phyloP scores from a whole-genome alignment of 2,888 invertebrate genomes.

The Drosophila phalerata region DNA sequence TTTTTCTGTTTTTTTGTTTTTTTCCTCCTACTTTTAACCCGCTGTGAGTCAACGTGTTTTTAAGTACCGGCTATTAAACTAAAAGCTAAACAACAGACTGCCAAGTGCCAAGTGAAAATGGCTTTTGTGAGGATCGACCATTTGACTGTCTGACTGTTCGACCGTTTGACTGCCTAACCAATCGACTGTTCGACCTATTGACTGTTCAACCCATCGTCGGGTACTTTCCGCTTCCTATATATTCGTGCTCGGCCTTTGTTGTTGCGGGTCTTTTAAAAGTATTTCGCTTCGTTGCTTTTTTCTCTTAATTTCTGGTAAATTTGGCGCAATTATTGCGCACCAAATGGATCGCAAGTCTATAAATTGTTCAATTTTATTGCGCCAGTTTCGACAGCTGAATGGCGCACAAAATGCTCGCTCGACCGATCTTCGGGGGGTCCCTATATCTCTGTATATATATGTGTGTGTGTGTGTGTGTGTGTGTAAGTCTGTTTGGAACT shows the following conservation, averaged over 20 bases:
- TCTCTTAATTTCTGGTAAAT: slow-evolving; percentile 63
- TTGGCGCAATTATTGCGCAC: slow-evolving; percentile 79
- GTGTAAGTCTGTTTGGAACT: slow-evolving; percentile 27
- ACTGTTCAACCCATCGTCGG: neutral
- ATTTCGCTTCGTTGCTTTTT: slow-evolving; percentile 22
- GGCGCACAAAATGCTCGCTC: slow-evolving; percentile 55
- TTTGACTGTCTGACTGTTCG: neutral
- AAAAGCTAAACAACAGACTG: slow-evolving; percentile 71
- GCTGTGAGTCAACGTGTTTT: slow-evolving; percentile 74
- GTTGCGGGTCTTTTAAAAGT: slow-evolving; percentile 36
- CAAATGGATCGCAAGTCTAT: slow-evolving; percentile 79
- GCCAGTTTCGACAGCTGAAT: slow-evolving; percentile 83
- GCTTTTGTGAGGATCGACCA: slow-evolving; percentile 20
- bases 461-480: slow-evolving; percentile 25
- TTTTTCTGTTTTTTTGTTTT: neutral
- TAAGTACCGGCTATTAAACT: slow-evolving; percentile 77
- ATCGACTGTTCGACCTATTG: slow-evolving; percentile 10
- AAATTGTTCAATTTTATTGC: slow-evolving; percentile 83
- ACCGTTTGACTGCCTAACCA: neutral
- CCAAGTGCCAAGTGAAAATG: slow-evolving; percentile 64
- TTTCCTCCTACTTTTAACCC: slow-evolving; percentile 16
- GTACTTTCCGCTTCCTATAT: slow-evolving; percentile 12
- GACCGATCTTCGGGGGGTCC: slow-evolving; percentile 22
- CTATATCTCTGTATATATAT: neutral
- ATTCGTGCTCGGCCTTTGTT: slow-evolving; percentile 17